Conservation (phyloP, 2,113 vertebrate genomes). For the Solenodon paradoxus region DNA sequence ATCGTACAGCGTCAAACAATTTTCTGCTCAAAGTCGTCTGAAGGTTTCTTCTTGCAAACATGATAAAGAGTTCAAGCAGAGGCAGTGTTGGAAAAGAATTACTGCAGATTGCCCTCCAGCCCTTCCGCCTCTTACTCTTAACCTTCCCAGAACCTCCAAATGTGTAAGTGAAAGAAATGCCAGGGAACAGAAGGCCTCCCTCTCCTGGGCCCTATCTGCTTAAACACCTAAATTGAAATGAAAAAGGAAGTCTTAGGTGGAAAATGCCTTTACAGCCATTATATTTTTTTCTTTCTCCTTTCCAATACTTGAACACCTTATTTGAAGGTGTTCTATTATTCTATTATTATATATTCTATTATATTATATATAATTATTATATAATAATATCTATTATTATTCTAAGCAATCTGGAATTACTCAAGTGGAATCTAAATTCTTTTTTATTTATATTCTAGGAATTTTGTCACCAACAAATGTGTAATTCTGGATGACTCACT, state of each 20-base stretch:
- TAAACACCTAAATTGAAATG: neutral
- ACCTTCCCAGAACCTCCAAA: neutral
- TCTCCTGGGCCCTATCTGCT: neutral
- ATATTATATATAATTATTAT: too few relatives aligned
- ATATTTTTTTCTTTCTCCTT: neutral
- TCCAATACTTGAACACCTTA: neutral
- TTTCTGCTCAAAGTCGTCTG: neutral
- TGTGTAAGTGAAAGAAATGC: too few relatives aligned
- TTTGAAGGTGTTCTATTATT: neutral
- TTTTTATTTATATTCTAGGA: neutral
- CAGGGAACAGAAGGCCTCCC: neutral
- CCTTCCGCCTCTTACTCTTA: neutral
- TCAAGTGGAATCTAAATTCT: neutral
- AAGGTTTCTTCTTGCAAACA: neutral
- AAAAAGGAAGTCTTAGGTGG: neutral
- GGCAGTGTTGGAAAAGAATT: neutral
- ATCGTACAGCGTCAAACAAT: neutral
- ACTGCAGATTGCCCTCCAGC: neutral
- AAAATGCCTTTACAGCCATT: neutral
- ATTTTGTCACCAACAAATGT: neutral
- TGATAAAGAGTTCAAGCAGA: neutral
- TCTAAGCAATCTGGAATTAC: neutral
- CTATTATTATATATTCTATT: too few relatives aligned
- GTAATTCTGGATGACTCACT: neutral
- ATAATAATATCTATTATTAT: too few relatives aligned